phyloP scores from a whole-genome alignment of 2,797 vertebrate genomes.

The Melanotaenia boesemani region DNA sequence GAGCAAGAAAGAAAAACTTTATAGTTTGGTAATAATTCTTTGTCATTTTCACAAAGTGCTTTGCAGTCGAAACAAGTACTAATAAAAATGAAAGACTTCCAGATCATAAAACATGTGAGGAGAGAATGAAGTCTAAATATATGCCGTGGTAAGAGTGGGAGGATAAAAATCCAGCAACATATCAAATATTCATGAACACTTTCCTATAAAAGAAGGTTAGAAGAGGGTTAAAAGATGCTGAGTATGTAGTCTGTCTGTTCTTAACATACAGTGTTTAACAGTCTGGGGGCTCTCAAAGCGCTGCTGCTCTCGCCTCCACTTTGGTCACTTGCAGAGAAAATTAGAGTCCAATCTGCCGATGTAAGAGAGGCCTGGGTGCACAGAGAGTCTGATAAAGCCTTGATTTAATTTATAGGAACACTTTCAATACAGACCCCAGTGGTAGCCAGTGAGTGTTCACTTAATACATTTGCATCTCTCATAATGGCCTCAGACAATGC shows the following conservation, averaged over 20 bases:
- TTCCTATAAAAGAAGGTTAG: neutral
- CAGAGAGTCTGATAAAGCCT: too few species aligned
- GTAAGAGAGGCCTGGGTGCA: too few species aligned
- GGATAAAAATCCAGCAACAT: constrained; percentile 6
- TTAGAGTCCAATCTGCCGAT: neutral
- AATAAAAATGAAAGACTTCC: neutral
- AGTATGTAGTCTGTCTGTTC: neutral
- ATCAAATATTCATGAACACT: constrained; percentile 15
- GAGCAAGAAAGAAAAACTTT: neutral
- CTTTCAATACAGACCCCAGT: too few species aligned
- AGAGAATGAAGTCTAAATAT: neutral
- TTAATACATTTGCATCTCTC: too few species aligned
- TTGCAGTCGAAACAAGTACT: neutral
- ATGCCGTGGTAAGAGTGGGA: neutral
- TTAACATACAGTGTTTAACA: neutral
- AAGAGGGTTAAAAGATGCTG: too few species aligned
- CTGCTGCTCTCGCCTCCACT: neutral
- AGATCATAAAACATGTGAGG: constrained; percentile 9
- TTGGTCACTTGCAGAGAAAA: neutral
- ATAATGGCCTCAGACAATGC: too few species aligned
- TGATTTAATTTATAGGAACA: too few species aligned
- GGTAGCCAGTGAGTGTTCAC: too few species aligned
- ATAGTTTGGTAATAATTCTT: neutral
- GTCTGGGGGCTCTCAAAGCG: neutral
- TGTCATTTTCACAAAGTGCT: neutral